Percentiles rank a stretch among this genome's conserved stretches.
Conservation (phyloP, 1,140 invertebrate genomes). For the Drosophila lini region DNA sequence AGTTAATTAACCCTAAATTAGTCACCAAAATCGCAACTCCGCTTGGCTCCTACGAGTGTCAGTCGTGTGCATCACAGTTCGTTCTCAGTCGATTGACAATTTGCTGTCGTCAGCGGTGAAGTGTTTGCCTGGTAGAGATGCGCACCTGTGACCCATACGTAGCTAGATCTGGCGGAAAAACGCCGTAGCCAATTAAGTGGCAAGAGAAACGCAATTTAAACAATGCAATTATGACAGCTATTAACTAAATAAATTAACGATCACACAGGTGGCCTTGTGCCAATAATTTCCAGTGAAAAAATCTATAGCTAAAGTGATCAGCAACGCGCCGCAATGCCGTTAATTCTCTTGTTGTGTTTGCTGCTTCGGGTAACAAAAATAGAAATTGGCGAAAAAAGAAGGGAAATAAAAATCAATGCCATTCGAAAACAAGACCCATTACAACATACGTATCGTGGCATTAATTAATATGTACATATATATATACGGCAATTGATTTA, state of each 20-base stretch:
- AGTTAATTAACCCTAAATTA: slow-evolving; percentile 2
- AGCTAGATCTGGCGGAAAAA: slow-evolving; percentile 8
- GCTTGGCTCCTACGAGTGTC: background rate
- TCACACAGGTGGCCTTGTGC: slow-evolving; percentile 20
- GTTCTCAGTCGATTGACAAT: slow-evolving; percentile 13
- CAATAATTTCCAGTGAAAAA: background rate
- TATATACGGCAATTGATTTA: slow-evolving; percentile 46
- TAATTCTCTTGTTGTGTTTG: slow-evolving; percentile 3
- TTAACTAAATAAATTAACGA: slow-evolving; percentile 28
- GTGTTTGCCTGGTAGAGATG: slow-evolving; percentile 51
- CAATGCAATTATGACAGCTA: slow-evolving; percentile 8
- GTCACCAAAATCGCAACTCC: background rate
- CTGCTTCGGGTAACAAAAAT: slow-evolving; percentile 46
- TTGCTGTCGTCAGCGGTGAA: slow-evolving; percentile 64
- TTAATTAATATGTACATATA: slow-evolving; percentile 33
- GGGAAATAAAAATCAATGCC: slow-evolving; percentile 65
- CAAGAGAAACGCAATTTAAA: slow-evolving; percentile 24
- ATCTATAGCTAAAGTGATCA: slow-evolving; percentile 11
- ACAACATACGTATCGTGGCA: slow-evolving; percentile 44
- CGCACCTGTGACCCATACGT: slow-evolving; percentile 21
- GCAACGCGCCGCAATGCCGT: background rate
- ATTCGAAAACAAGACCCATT: slow-evolving; percentile 38
- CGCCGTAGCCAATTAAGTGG: slow-evolving; percentile 12
- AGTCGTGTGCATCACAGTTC: background rate
- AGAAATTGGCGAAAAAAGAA: slow-evolving; percentile 51